Percentiles rank a stretch among this genome's conserved stretches.
phyloP scores from a whole-genome alignment of 2,797 vertebrate species.

The Trematomus bernacchii region DNA sequence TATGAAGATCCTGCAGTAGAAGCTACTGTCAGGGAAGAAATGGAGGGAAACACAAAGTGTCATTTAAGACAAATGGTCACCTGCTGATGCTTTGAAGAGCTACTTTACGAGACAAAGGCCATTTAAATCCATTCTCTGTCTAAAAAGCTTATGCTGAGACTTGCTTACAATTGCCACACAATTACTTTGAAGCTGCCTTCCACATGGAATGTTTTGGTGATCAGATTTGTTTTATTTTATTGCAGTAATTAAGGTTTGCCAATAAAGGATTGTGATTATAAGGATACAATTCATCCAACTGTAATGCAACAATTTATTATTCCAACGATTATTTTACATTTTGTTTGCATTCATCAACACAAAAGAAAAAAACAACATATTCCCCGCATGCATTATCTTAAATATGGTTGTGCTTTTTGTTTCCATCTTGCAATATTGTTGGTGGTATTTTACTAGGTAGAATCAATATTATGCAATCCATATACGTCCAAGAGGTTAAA shows the following conservation, averaged over 20 bases:
- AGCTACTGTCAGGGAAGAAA: constrained; percentile 62
- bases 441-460: not conserved
- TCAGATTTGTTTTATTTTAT: not conserved
- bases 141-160: constrained; percentile 17
- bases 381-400: not conserved
- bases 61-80: constrained; percentile 73
- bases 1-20: constrained; percentile 1
- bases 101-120: constrained; percentile 78
- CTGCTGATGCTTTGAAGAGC: constrained; percentile 77
- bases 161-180: constrained; percentile 2
- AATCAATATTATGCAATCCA: too few relatives aligned
- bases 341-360: not conserved
- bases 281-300: not conserved
- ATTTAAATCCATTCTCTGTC: constrained; percentile 65
- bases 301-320: not conserved
- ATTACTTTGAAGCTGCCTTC: constrained; percentile 29
- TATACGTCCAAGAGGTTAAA: not conserved
- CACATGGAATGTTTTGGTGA: not conserved
- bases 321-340: not conserved
- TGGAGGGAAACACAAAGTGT: constrained; percentile 73
- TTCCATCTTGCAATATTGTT: not conserved
- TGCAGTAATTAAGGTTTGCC: not conserved
- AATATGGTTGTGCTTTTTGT: not conserved
- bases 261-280: not conserved
- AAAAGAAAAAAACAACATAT: not conserved